Base-by-base conservation (phyloP, 2,113 vertebrate species). In the Gallinago paraguaiae region DNA sequence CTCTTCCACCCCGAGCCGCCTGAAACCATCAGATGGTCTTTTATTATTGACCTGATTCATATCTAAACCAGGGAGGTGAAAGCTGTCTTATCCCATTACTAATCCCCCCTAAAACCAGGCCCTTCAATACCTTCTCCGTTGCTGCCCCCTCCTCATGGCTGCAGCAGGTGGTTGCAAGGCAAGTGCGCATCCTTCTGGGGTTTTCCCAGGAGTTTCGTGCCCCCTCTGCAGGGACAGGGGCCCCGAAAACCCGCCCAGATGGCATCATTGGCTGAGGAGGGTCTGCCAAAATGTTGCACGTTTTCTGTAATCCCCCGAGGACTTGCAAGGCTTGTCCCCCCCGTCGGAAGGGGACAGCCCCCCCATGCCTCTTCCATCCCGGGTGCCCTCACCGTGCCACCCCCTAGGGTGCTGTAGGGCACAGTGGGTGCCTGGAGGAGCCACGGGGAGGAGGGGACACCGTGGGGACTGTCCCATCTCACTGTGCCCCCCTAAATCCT, bases 11-110 rank as follows among this genome's bases (percentile, higher is more conserved):
- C 43, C 0, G 6, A 64, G 51, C 90, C 61, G 90, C 48, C 64
- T 84, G 76, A 51, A 96, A 88, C 88, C 86, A 82, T 93, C 96
- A 95, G 90, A 81, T 78, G 90, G 82, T 79, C 67, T 23, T 88
- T 86, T 97, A 90, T 96, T 90, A 96, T 93, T 96, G 95, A 96
- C 93, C 90, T 92, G 90, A 94, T 97, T 96, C 93, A 96, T 94
- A 94, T 90, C 95, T 95, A 92, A 95, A 95, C 33, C 90, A 61
- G 90, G 68, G 88, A 96, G 93, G 95, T 96, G 96, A 96, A 97
- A 96, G 95, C 95, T 94, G 92, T 77, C 65, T 96, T 95, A 94
- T 93, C 95, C 90, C 88, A 88, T 96, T 96, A 95, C 86, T 95
- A 96, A 96, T 93, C 92, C 76, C 60, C 76, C 56, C 86, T 97